Conservation (phyloP, 2,888 invertebrate species). For the Byasa hedistus region DNA sequence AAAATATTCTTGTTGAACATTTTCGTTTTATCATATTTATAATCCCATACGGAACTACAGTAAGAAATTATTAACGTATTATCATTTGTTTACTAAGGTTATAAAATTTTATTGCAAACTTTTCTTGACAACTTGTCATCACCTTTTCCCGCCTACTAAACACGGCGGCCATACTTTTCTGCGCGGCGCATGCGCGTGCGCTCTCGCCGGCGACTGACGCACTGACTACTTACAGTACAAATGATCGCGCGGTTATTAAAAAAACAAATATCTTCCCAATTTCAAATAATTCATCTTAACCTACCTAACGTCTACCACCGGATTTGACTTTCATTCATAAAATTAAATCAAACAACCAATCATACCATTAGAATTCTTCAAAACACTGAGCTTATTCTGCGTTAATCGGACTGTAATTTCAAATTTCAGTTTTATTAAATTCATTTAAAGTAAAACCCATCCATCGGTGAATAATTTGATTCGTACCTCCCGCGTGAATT, state of each 20-base stretch:
- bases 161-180: neutral
- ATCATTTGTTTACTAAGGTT: neutral
- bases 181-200: neutral
- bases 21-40: constrained; percentile 4
- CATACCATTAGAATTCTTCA: too few relatives aligned
- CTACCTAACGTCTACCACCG: too few relatives aligned
- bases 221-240: neutral
- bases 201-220: neutral
- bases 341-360: too few relatives aligned
- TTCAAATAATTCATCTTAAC: neutral
- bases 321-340: too few relatives aligned
- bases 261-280: neutral
- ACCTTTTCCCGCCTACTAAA: constrained; percentile 6
- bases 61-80: neutral
- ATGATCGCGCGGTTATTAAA: neutral
- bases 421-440: too few relatives aligned
- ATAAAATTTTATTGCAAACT: neutral
- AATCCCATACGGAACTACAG: neutral
- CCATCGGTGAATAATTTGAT: too few relatives aligned
- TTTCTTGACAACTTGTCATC: neutral
- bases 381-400: too few relatives aligned
- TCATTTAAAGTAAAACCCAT: too few relatives aligned
- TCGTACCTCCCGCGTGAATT: too few relatives aligned
- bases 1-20: neutral
- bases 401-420: too few relatives aligned